phyloP scores from a whole-genome alignment of 2,888 invertebrate genomes.

The Folsomia manolachei region DNA sequence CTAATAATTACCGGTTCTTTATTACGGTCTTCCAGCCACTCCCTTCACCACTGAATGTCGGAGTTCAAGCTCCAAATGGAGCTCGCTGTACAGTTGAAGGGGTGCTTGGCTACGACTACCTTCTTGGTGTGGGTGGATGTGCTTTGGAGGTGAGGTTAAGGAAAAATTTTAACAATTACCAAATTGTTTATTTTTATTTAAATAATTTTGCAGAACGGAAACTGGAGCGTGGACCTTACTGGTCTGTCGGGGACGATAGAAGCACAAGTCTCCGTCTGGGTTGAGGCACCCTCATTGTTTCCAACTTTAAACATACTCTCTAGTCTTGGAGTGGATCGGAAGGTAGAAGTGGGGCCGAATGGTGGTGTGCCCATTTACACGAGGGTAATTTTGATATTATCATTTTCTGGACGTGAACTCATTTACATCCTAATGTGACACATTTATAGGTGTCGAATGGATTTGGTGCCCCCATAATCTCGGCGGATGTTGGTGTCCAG shows the following conservation, averaged over 20 bases:
- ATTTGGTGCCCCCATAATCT: neutral
- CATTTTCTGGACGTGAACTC: neutral
- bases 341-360: neutral
- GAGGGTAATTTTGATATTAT: neutral
- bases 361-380: neutral
- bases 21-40: neutral
- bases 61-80: neutral
- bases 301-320: neutral
- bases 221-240: neutral
- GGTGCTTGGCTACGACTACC: neutral
- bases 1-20: neutral
- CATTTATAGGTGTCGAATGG: neutral
- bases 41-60: neutral
- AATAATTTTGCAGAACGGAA: neutral
- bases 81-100: neutral
- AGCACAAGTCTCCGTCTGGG: neutral
- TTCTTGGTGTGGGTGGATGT: slow-evolving; percentile 1
- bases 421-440: neutral
- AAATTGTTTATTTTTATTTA: no score
- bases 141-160: neutral
- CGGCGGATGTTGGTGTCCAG: neutral
- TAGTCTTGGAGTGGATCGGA: neutral
- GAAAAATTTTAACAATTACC: no score
- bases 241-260: neutral
- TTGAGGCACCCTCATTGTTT: neutral